Conservation (phyloP, 2,797 vertebrate species). For the Fundulus diaphanus region DNA sequence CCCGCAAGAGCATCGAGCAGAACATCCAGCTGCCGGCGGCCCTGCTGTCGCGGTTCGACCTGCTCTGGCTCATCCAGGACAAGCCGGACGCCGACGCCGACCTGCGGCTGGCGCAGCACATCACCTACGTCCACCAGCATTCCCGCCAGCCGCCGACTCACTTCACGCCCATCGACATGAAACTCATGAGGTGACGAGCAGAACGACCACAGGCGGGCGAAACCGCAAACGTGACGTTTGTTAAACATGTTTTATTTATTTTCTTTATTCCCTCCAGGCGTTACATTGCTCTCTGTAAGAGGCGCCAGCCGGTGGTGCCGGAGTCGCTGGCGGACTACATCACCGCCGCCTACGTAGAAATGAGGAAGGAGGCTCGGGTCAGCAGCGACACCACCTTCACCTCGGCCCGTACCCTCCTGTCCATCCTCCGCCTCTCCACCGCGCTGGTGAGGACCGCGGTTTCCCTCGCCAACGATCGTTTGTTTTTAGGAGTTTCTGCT, state of each 20-base stretch:
- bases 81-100: slow-evolving; percentile 89
- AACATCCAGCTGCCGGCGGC: slow-evolving; percentile 93
- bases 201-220: too few relatives aligned
- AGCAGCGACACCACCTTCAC: slow-evolving; percentile 93
- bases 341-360: slow-evolving; percentile 94
- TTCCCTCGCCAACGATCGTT: too few relatives aligned
- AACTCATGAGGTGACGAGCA: slow-evolving; percentile 83
- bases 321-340: slow-evolving; percentile 90
- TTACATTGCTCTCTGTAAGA: slow-evolving; percentile 88
- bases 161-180: slow-evolving; percentile 92
- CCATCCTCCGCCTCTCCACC: slow-evolving; percentile 90
- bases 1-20: slow-evolving; percentile 88
- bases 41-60: slow-evolving; percentile 91
- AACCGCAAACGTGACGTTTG: too few relatives aligned
- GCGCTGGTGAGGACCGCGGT: slow-evolving; percentile 85
- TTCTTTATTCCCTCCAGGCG: slow-evolving; percentile 73
- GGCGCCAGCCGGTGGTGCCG: slow-evolving; percentile 86
- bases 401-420: slow-evolving; percentile 91
- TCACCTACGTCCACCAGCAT: slow-evolving; percentile 95
- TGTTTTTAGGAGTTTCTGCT: too few relatives aligned
- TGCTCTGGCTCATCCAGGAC: slow-evolving; percentile 96
- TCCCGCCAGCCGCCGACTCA: slow-evolving; percentile 88
- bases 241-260: too few relatives aligned
- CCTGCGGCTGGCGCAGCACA: slow-evolving; percentile 91
- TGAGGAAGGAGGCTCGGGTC: slow-evolving; percentile 92